Evolutionary conservation across 2,113 vertebrate genomes (phyloP), one percentile per base, ranked within the genome.

Genomic region (Gambusia affinis): DNA sequence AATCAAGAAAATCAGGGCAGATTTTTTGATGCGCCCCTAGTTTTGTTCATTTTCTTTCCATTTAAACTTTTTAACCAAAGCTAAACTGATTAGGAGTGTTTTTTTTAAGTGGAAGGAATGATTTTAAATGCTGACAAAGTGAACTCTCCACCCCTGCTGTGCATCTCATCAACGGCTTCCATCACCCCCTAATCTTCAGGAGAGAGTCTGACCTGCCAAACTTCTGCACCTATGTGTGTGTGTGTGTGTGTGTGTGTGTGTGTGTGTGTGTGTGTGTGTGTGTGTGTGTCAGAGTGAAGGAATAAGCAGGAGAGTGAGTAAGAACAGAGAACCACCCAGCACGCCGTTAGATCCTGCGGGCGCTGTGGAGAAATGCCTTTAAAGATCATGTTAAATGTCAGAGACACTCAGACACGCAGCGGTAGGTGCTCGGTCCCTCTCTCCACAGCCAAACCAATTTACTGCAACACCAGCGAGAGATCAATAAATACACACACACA

Each of bases 361-460:
- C 88, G 93, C 90, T 83, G 88, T 89, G 87, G 91, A 93, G 92
- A 93, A 94, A 94, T 94, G 93, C 92, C 92, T 95, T 94, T 94
- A 95, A 94, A 95, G 94, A 94, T 94, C 94, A 95, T 93, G 92
- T 92, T 93, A 95, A 95, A 94, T 95, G 93, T 94, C 93, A 94
- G 90, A 95, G 92, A 94, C 93, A 95, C 92, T 93, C 92, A 94
- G 91, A 91, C 90, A 92, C 93, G 89, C 93, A 93, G 91, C 90
- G 87, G 93, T 92, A 84, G 94, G 91, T 78, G 87, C 88, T 84
- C 67, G 78, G 91, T 92, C 91, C 82, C 90, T 90, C 92, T 90
- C 86, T 88, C 91, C 87, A 87, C 86, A 91, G 87, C 90, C 92
- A 91, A 91, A 90, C 90, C 91, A 92, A 93, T 93, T 92, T 93